A percentile compares a stretch with the other conserved stretches of the same genome.
These are phyloP conservation scores for Acipenser transmontanus DNA, from an alignment of 2,797 vertebrate genomes.

Conservation along the genomic window DNA sequence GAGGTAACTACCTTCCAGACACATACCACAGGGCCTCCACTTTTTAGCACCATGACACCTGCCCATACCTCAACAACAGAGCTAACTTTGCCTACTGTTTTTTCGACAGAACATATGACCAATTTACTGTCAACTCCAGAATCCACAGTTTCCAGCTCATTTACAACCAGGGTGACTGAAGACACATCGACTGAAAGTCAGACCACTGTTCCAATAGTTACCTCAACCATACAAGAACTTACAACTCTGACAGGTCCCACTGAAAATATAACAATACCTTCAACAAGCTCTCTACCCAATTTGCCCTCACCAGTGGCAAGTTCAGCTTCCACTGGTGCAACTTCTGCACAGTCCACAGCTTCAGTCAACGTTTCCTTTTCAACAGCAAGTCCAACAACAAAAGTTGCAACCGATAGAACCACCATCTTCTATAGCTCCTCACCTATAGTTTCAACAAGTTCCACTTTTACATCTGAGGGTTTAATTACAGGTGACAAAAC, in stretches of 20 bases:
- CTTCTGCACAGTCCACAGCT: constrained; percentile 6
- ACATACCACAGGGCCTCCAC: constrained; percentile 16
- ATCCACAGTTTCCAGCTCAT: constrained; percentile 12
- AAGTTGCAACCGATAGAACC: too few species aligned
- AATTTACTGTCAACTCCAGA: constrained; percentile 5
- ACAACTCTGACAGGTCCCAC: too few species aligned
- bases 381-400: too few species aligned
- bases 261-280: too few species aligned
- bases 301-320: neutral
- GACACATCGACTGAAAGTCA: neutral
- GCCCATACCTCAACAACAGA: constrained; percentile 17
- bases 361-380: neutral
- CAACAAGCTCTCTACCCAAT: too few species aligned
- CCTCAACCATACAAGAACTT: too few species aligned
- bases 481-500: neutral
- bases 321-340: constrained; percentile 6
- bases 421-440: too few species aligned
- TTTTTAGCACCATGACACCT: constrained; percentile 18
- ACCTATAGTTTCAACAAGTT: too few species aligned
- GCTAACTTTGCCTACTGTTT: constrained; percentile 16
- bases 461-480: too few species aligned
- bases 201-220: neutral
- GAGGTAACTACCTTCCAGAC: constrained; percentile 13
- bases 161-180: constrained; percentile 8
- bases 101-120: constrained; percentile 22